Conservation (phyloP, 2,113 vertebrate species). For the Chamaetylas fuelleborni region DNA sequence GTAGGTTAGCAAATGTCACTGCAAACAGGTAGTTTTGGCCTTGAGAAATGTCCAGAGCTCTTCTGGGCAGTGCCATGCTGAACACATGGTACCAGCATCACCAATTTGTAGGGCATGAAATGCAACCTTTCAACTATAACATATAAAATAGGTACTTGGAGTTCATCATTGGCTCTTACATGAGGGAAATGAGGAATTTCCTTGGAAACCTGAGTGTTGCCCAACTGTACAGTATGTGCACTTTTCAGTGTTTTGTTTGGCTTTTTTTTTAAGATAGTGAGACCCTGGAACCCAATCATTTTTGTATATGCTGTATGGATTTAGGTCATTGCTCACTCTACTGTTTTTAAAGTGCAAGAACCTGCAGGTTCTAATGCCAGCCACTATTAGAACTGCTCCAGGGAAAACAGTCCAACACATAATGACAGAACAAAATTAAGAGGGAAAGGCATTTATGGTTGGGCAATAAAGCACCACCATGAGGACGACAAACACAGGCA, state of each 20-base stretch:
- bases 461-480: neutral
- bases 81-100: neutral
- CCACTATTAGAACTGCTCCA: neutral
- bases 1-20: neutral
- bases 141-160: neutral
- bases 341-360: neutral
- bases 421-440: rapidly evolving
- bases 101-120: neutral
- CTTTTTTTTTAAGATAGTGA: neutral
- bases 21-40: neutral
- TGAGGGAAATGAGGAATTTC: neutral
- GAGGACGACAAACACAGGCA: neutral
- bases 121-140: neutral
- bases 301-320: rapidly evolving
- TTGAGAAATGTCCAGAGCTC: neutral
- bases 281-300: neutral
- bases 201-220: neutral
- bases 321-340: neutral
- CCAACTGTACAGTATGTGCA: neutral
- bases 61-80: neutral
- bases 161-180: rapidly evolving
- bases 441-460: neutral
- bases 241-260: neutral
- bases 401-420: rapidly evolving
- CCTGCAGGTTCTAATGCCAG: neutral